Evolutionary conservation across 2,888 invertebrate genomes (phyloP).

Genomic region (Pegoplata infirma): DNA sequence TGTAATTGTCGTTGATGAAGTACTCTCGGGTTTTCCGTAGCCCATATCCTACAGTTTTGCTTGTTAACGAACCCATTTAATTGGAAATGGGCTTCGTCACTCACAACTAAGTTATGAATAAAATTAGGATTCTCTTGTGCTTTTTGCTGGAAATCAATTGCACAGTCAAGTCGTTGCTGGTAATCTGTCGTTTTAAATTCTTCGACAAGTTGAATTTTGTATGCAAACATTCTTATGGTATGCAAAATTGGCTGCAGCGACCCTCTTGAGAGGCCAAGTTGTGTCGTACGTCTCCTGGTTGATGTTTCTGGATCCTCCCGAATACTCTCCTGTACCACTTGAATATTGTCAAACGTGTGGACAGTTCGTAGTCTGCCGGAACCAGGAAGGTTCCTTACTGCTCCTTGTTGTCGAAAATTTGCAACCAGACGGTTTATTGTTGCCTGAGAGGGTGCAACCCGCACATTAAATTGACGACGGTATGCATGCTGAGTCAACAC

Average conservation of each 20-base stretch:
- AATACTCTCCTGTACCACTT: slow-evolving; percentile 12
- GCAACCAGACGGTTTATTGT: background rate
- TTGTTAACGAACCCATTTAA: too few species aligned
- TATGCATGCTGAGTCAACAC: too few species aligned
- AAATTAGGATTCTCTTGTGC: background rate
- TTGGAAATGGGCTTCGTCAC: too few species aligned
- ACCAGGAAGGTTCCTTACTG: background rate
- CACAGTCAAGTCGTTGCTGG: slow-evolving; percentile 7
- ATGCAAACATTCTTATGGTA: slow-evolving; percentile 20
- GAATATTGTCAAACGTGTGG: background rate
- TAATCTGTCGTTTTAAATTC: slow-evolving; percentile 22
- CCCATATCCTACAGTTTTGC: too few species aligned
- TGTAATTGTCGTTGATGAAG: background rate
- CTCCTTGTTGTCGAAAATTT: background rate
- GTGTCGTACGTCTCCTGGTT: slow-evolving; percentile 59
- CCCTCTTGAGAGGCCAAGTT: slow-evolving; percentile 44
- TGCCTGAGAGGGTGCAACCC: too few species aligned
- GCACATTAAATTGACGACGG: too few species aligned
- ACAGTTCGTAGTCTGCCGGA: background rate
- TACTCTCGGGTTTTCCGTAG: background rate
- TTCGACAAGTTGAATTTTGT: slow-evolving; percentile 18
- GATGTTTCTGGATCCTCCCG: slow-evolving; percentile 50
- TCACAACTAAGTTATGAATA: background rate
- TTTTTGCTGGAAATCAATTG: background rate
- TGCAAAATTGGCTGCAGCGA: slow-evolving; percentile 19